Evolutionary conservation across 2,113 vertebrate genomes (phyloP), one percentile per base, ranked within the genome.

Genomic region (Spilogale gracilis): DNA sequence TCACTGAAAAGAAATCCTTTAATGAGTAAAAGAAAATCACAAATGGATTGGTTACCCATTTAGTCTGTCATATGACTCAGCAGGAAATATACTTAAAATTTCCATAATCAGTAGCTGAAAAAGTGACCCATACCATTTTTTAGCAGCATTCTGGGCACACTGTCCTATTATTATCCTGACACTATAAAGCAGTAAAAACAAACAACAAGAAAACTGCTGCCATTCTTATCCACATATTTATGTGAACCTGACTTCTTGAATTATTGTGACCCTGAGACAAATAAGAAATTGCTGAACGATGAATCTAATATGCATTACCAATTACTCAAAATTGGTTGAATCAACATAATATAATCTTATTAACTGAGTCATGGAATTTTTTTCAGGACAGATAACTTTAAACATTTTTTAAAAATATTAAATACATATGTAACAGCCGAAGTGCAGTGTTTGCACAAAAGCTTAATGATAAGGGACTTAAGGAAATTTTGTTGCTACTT

Each of bases 61-160:
- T 48, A 84, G 61, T 94, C 32, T 78, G 23, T 67, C 54, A n/a
- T 52, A 20, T 45, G 7, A 91, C 20, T 97, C 60, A 82, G 76
- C 60, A 82, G 76, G 58, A 91, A 89, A 45, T 83, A 94, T 8
- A 54, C 73, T 94, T 85, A 79, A 82, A 91, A 91, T 95, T 60
- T 87, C 61, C 48, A 78, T 45, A 88, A 25, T 89, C 20, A 38
- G 38, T 86, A 82, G n/a, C 50, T 88, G 18, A 83, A 63, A 91
- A 95, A 20, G 45, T 63, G 92, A 85, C 48, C 27, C n/a, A 16
- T 79, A 25, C 32, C 32, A 20, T 69, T 69, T 69, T 38, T 69
- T 38, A 69, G 67, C 30, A 76, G 30, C 32, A 27, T 93, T 67
- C 48, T 83, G 38, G n/a, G 38, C 43, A 69, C 27, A 3, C 18